A percentile compares a stretch with the other conserved stretches of the same genome.
Evolutionary conservation across 2,888 invertebrate genomes (phyloP).

Genomic region (Amblyjoppa proteus): DNA sequence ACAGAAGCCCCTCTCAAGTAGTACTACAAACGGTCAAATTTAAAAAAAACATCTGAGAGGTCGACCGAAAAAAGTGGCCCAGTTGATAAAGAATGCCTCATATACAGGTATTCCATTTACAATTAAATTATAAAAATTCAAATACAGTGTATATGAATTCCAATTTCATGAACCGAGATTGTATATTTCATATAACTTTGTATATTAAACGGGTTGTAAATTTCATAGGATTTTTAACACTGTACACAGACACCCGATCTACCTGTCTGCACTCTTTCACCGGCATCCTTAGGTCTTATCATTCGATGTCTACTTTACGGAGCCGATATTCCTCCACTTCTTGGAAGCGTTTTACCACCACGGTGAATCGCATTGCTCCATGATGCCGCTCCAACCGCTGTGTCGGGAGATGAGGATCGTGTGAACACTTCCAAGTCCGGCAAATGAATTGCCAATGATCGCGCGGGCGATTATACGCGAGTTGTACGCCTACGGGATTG

Average conservation of each 20-base stretch:
- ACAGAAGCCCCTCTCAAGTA: too few species aligned
- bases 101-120: too few species aligned
- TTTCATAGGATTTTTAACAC: background rate
- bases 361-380: background rate
- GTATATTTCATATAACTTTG: too few species aligned
- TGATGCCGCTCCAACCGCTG: background rate
- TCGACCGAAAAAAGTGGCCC: too few species aligned
- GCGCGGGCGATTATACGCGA: constrained; percentile 40
- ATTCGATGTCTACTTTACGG: constrained; percentile 20
- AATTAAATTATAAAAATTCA: too few species aligned
- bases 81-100: too few species aligned
- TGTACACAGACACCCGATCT: background rate
- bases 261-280: constrained; percentile 12
- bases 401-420: constrained; percentile 49
- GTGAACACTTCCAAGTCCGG: constrained; percentile 47
- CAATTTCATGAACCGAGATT: too few species aligned
- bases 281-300: constrained; percentile 44
- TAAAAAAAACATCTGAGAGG: too few species aligned
- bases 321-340: constrained; percentile 6
- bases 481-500: constrained; percentile 42
- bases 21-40: too few species aligned
- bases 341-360: background rate
- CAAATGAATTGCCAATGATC: constrained; percentile 48
- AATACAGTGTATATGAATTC: too few species aligned
- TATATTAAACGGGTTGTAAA: too few species aligned